Evolutionary conservation across 1,140 invertebrate genomes (phyloP), one percentile per base, ranked within the genome.

Genomic region (Elysia chlorotica): DNA sequence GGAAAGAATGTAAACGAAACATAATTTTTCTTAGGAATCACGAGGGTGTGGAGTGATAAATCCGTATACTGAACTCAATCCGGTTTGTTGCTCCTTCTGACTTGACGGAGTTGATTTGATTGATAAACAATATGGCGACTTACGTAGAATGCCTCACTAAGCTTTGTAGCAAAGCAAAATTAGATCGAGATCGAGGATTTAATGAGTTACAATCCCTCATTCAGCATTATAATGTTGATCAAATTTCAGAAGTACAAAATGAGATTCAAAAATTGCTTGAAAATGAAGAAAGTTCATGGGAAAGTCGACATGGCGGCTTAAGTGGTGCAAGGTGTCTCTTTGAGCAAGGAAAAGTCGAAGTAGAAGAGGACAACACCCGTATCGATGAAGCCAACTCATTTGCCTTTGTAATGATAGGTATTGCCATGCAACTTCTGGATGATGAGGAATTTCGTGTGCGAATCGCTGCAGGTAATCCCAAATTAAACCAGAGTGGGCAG

Each of bases 81-180:
- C n/a, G n/a, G n/a, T n/a, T n/a, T n/a, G n/a, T n/a, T n/a, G n/a
- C n/a, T n/a, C n/a, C n/a, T n/a, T n/a, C n/a, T n/a, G n/a, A n/a
- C n/a, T n/a, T n/a, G n/a, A n/a, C n/a, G n/a, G n/a, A n/a, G n/a
- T n/a, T n/a, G n/a, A n/a, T n/a, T n/a, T n/a, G n/a, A n/a, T n/a
- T n/a, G 25, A 31, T 38, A 28, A 56, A 25, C n/a, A 78, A 80
- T 21, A 80, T 82, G 81, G 76, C 79, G 48, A 77, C 74, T n/a
- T n/a, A n/a, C n/a, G n/a, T n/a, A 17, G 90, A 91, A 59, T 86
- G 93, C 33, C 82, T 90, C 62, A 82, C 90, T 63, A 92, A 80
- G 31, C 76, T 89, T 37, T 86, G 85, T 62, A 88, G 84, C 76
- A 72, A 76, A 30, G 82, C 77, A 48, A 88, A 89, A 82, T 76